A percentile compares a stretch with the other conserved stretches of the same genome.
Conservation (phyloP, 2,888 invertebrate genomes). For the Amitus sp. region DNA sequence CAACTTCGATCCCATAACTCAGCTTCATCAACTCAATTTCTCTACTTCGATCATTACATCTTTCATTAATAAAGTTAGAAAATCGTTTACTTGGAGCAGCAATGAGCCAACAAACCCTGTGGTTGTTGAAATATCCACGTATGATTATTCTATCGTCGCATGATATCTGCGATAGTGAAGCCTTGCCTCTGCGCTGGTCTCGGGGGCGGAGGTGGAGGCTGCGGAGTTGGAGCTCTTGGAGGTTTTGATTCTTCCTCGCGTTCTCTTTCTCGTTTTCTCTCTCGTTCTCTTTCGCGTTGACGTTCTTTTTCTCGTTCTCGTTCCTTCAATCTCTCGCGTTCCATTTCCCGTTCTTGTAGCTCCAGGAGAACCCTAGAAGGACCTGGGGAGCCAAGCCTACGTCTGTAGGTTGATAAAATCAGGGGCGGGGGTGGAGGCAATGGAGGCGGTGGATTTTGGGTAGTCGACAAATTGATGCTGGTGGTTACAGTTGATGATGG, state of each 20-base stretch:
- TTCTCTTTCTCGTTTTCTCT: constrained; percentile 32
- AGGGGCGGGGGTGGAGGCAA: constrained; percentile 59
- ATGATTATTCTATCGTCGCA: constrained; percentile 85
- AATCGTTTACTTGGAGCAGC: too few species aligned
- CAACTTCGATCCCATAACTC: neutral
- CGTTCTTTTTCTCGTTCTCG: constrained; percentile 47
- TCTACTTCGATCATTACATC: neutral
- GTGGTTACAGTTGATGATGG: constrained; percentile 62
- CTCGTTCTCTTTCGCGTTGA: constrained; percentile 45
- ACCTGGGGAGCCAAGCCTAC: constrained; percentile 60
- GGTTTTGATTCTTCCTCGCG: constrained; percentile 65
- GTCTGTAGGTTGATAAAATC: constrained; percentile 59
- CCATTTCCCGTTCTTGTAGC: constrained; percentile 60
- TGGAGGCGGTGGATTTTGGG: constrained; percentile 54
- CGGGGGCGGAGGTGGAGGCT: constrained; percentile 68
- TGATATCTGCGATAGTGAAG: constrained; percentile 91
- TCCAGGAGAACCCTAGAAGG: constrained; percentile 60
- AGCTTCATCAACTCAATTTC: neutral
- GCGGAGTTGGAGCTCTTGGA: constrained; percentile 58
- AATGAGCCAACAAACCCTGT: too few species aligned
- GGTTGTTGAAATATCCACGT: too few species aligned
- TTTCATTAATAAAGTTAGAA: too few species aligned
- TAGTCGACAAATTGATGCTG: constrained; percentile 50
- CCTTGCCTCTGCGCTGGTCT: constrained; percentile 78
- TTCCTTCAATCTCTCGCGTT: too few species aligned